Base-by-base conservation (phyloP, 1,140 invertebrate genomes). In the Megalopta genalis region DNA sequence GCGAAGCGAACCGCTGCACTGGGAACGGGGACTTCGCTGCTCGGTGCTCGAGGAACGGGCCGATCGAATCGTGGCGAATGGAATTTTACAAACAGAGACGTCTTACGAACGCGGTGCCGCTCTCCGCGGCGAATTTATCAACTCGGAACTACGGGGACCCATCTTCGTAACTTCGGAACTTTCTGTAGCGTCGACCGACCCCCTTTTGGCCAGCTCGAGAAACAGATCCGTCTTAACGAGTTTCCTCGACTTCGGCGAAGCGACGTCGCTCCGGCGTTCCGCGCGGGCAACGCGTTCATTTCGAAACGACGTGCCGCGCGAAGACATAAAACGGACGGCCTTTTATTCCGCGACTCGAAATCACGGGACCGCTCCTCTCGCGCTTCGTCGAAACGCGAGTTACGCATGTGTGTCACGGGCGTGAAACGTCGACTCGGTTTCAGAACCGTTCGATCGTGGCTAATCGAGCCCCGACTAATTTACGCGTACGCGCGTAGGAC, bases 401-500 rank as follows among this genome's bases (percentile, higher is more conserved):
- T 65, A 12, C 0, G 2, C n/a, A 21, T 9, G 37, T 4, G 6
- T 23, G 32, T 16, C 60, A 10, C 37, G 32, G n/a, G 32, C 21
- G 27, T 42, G 18, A 18, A 60, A 32, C n/a, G 42, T 49, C 39
- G 37, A 14, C 25, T 37, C 18, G 65, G 9, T 62, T 68, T 74
- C 21, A 14, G 46, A 46, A 23, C 39, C 21, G n/a, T 27, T 60
- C 37, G 52, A 57, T 75, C 37, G 37, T 21, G 16, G 46, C 37
- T 39, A 18, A 21, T 23, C 21, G 64, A 46, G 52, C 7, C 23
- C 39, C 46, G 39, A n/a, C 18, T 77, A 71, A 71, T 77, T 77
- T 63, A 71, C 60, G 46, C 76, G 67, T 63, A 62, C 67, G 59
- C 46, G 59, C 75, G 76, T 71, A 62, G 76, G 76, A 60, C 42